Evolutionary conservation across 2,113 vertebrate genomes (phyloP).

Genomic region (Silurus meridionalis): DNA sequence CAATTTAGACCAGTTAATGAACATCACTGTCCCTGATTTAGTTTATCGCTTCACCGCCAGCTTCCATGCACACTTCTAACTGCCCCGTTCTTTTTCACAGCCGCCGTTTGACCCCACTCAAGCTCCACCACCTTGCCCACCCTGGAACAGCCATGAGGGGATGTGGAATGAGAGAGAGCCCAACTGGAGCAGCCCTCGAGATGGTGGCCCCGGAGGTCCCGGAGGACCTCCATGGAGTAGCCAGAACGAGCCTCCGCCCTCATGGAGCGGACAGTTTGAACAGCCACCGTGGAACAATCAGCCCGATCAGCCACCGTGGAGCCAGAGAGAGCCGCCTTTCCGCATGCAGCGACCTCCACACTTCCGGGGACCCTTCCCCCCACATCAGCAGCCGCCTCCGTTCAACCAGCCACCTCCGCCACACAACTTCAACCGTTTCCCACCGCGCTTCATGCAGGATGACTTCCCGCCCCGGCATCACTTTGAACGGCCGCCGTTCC

Average conservation of each 20-base stretch:
- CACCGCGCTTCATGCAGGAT: conserved; percentile 95
- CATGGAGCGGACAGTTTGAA: conserved; percentile 89
- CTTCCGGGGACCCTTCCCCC: conserved; percentile 92
- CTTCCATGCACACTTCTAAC: conserved; percentile 1
- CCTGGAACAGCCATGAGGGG: conserved; percentile 95
- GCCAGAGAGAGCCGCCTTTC: conserved; percentile 92
- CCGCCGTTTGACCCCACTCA: conserved; percentile 79
- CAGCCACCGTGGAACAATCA: conserved; percentile 90
- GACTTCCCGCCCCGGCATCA: conserved; percentile 94
- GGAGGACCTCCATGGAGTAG: conserved; percentile 75
- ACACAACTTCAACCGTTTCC: conserved; percentile 92
- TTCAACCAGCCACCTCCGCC: conserved; percentile 95
- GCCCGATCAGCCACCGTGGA: conserved; percentile 93
- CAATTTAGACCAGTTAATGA: neutral
- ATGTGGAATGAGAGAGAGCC: conserved; percentile 94
- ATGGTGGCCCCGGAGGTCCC: conserved; percentile 66
- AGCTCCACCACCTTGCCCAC: conserved; percentile 92
- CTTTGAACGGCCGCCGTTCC: conserved; percentile 89
- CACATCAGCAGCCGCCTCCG: conserved; percentile 94
- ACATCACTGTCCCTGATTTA: neutral
- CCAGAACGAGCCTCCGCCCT: conserved; percentile 81
- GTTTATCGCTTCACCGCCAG: neutral
- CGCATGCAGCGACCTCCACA: conserved; percentile 96
- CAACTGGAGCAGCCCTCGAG: conserved; percentile 88
- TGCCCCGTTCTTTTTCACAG: conserved; percentile 59